These are phyloP conservation scores for Lepidurus packardi DNA, from an alignment of 1,140 invertebrate species.

Conservation along the genomic window DNA sequence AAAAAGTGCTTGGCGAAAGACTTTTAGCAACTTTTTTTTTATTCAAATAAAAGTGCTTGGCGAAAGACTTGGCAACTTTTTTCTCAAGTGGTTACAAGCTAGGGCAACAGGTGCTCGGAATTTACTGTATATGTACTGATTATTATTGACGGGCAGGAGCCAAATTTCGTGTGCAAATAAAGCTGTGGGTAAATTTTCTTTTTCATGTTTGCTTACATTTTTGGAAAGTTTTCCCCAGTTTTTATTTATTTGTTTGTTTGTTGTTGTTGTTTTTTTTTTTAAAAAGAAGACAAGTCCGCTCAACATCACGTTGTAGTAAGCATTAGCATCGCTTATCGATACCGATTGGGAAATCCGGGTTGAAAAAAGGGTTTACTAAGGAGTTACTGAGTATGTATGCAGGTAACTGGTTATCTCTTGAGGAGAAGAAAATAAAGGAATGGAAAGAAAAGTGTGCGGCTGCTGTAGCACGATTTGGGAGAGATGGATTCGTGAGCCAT, in stretches of 20 bases:
- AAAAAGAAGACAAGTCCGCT: not conserved
- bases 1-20: slow-evolving; percentile 12
- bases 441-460: not conserved
- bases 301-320: not conserved
- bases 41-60: no score
- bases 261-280: no score
- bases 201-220: not conserved
- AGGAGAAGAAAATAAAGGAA: not conserved
- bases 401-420: slow-evolving; percentile 10
- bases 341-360: slow-evolving; percentile 4
- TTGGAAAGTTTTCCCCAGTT: not conserved
- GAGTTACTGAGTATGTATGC: not conserved
- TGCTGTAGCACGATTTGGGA: not conserved
- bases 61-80: slow-evolving; percentile 1
- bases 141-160: not conserved
- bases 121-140: not conserved
- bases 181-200: not conserved
- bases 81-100: not conserved
- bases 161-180: not conserved
- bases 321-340: not conserved
- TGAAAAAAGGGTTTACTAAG: not conserved
- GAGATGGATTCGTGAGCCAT: slow-evolving; percentile 14
- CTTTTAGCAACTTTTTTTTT: not conserved
- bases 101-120: not conserved
- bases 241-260: no score